Evolutionary conservation across 2,888 invertebrate genomes (phyloP), one percentile per base, ranked within the genome.

Genomic region (Tinea semifulvella): DNA sequence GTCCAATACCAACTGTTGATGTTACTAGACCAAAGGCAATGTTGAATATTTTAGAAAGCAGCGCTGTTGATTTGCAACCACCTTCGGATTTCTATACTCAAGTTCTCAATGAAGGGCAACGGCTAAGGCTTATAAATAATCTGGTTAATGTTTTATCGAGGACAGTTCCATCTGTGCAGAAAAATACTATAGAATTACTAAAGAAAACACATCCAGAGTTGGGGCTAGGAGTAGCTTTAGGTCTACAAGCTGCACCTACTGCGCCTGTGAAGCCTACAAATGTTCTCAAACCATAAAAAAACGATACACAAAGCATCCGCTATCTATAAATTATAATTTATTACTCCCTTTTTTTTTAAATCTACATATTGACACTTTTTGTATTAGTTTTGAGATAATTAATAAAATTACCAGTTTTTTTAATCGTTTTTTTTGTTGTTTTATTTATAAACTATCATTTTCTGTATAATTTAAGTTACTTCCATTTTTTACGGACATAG

Each of bases 101-200:
- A 56, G 89, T 90, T 7, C 76, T 94, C 53, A 85, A 85, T 44
- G 82, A 83, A 5, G 87, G 83, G 1, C 90, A 87, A 43, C 82
- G 85, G 46, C 72, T 83, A 22, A 92, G 43, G 28, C 28, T 43
- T 17, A 22, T 43, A n/a, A 14, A 27, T 6, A 43, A 13, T 17
- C 10, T 43, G 4, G 43, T 28, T 22, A 26, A 17, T 13, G 19
- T 18, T 10, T 18, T 43, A 18, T 17, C 28, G 3, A 45, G 44
- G 14, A 51, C 52, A 3, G 49, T 54, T 10, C 53, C 55, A 1
- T 60, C 91, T 61, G 87, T 94, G 55, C 90, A 91, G 64, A 87
- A 88, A 53, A 85, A 93, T 45, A 89, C 88, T 2, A 82, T 96
- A 2, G 85, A 86, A 52, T 88, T 92, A 61, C 92, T 94, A 60